Base-by-base conservation (phyloP, 1,140 invertebrate genomes). In the Drosophila nigromelanica region DNA sequence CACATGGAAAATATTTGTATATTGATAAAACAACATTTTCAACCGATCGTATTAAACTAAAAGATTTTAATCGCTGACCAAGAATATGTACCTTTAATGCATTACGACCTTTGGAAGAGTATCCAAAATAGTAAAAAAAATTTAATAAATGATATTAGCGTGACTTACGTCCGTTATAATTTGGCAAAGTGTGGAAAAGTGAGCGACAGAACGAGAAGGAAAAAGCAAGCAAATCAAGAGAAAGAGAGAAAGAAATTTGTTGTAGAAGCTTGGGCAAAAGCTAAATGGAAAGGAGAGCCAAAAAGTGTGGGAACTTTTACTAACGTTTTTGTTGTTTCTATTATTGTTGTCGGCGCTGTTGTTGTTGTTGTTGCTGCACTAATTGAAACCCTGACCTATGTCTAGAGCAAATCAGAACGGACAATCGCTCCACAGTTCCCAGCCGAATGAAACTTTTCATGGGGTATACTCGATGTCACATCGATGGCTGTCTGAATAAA, bases 301-400 rank as follows among this genome's bases (percentile, higher is more conserved):
- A 18, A 30, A 14, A 47, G n/a, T 45, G 50, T 12, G 45, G 27
- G 33, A 42, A 70, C 42, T 8, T 21, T 27, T n/a, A 40, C 27
- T 30, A 56, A 43, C 58, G 51, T 24, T 37, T 45, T 68, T 58
- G 47, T 61, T 59, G 15, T 64, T 39, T 30, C 27, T 37, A 24
- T 42, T 62, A 21, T 67, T 64, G 47, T 37, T 55, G 66, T 18
- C 21, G 7, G 15, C 21, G 51, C 6, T 21, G 21, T 11, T 42
- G 39, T 14, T 14, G 39, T 56, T 42, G 37, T n/a, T 42, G 47
- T 11, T 15, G 24, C 18, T 45, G 10, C 33, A 59, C 55, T 68
- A 82, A 82, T 80, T 76, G 76, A 85, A 83, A 64, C 66, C 72
- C 72, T 83, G 80, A 83, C 80, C 80, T 85, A 80, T 66, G 76